Base-by-base conservation (phyloP, 2,888 invertebrate species). In the Agrilus biguttatus region DNA sequence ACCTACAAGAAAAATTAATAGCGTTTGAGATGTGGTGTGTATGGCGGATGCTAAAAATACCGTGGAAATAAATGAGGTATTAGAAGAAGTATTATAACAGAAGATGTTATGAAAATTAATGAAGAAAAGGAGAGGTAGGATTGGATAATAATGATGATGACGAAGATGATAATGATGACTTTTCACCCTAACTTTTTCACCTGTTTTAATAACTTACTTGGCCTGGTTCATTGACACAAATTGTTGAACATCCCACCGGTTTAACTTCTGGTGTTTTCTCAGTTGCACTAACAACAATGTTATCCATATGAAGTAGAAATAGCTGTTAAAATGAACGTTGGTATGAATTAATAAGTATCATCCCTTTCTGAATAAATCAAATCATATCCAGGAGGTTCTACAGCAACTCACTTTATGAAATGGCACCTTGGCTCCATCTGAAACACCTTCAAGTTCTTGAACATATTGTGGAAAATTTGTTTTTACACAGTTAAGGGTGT, bases 271-370 rank as follows among this genome's bases (percentile, higher is more conserved):
- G 54, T 71, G 72, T 51, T 72, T 69, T 51, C 72, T 53, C 70
- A 0, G 69, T 65, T 7, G 71, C 65, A 44, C 72, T 75, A 1
- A 80, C 77, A 37, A 84, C 72, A 39, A 89, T 79, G 51, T 87
- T 82, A 53, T 90, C 89, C 74, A 89, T 73, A 58, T 90, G 88
- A 51, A 90, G 72, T 8, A 91, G 69, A 62, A 91, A 87, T 36
- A 91, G 63, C 90, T 91, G 66, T 28, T 4, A 28, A 8, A 28
- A 28, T 10, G 10, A 28, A 28, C 68, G 65, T 40, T 42, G 47
- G 44, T 45, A 39, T 37, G 14, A 39, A 37, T 43, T 6, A 43
- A 42, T 19, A 46, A 45, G 36, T 43, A 38, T 13, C 6, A 23
- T 13, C 12, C n/a, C 14, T 13, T 35, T 19, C 5, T 7, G 35